These are phyloP conservation scores for Aphrophora alni DNA, from an alignment of 2,888 invertebrate species.

Conservation along the genomic window DNA sequence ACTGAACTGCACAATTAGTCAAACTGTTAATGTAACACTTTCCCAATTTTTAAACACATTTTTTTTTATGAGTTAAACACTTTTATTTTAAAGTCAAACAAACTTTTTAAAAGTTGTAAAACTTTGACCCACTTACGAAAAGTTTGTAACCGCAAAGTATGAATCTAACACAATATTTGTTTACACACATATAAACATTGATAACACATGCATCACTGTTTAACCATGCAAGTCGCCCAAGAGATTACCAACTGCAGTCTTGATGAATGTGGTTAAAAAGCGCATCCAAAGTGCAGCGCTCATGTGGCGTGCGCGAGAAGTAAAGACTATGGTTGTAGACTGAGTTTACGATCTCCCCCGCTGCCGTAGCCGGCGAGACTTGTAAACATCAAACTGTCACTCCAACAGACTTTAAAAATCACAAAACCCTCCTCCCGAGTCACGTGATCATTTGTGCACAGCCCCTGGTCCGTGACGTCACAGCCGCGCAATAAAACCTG, in stretches of 20 bases:
- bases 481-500: not conserved
- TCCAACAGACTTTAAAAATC: constrained; percentile 38
- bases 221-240: not conserved
- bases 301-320: not conserved
- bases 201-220: not conserved
- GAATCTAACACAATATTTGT: not conserved
- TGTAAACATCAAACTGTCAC: constrained; percentile 39
- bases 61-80: not conserved
- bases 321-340: not conserved
- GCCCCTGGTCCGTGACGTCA: constrained; percentile 29
- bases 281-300: not conserved
- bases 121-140: not conserved
- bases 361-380: constrained; percentile 33
- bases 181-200: not conserved
- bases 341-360: constrained; percentile 33
- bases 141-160: not conserved
- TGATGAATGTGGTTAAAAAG: not conserved
- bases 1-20: not conserved
- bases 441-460: constrained; percentile 26
- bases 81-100: not conserved
- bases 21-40: not conserved
- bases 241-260: not conserved
- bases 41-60: not conserved
- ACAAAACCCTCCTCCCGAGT: constrained; percentile 36
- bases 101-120: not conserved